Evolutionary conservation across 2,113 vertebrate genomes (phyloP).

Genomic region (Vombatus ursinus): DNA sequence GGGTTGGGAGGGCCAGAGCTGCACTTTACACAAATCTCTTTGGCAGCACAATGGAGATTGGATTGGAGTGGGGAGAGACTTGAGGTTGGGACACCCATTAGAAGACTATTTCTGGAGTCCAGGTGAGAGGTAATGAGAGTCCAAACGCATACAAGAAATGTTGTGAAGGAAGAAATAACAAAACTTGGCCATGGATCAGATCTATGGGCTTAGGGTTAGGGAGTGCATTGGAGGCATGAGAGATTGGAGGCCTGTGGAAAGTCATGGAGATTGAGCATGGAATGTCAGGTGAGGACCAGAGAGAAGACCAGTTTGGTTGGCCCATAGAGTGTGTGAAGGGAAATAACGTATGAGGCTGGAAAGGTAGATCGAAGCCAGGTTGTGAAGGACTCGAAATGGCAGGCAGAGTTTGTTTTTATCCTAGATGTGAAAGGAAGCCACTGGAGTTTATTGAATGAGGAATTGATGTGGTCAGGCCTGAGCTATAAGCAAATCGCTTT

Average conservation of each 20-base stretch:
- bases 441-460: background rate
- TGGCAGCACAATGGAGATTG: background rate
- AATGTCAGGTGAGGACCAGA: background rate
- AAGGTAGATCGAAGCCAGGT: background rate
- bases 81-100: background rate
- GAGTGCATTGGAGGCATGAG: no score
- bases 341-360: background rate
- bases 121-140: background rate
- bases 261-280: background rate
- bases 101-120: background rate
- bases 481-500: background rate
- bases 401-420: background rate
- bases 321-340: background rate
- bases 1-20: background rate
- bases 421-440: background rate
- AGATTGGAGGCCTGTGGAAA: background rate
- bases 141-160: background rate
- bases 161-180: background rate
- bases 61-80: background rate
- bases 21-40: background rate
- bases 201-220: background rate
- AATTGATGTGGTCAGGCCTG: background rate
- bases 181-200: background rate
- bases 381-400: background rate
- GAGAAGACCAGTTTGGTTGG: background rate